These are phyloP conservation scores for Hyperoplus immaculatus DNA, from an alignment of 2,797 vertebrate genomes.

Conservation along the genomic window DNA sequence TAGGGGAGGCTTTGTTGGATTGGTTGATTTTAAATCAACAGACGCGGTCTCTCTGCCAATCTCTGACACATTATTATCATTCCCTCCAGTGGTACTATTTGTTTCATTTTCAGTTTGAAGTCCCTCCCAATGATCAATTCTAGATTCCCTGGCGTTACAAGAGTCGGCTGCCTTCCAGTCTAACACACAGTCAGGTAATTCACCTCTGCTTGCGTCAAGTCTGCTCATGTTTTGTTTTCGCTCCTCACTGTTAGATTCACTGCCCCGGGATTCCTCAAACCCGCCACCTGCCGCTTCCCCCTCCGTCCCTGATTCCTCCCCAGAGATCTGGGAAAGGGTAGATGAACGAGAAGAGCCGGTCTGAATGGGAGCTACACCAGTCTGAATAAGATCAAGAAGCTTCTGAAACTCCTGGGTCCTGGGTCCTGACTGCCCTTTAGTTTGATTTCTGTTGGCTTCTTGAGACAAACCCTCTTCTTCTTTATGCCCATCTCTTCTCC, in stretches of 20 bases:
- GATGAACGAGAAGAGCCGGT: slow-evolving; percentile 37
- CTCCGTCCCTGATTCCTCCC: slow-evolving; percentile 35
- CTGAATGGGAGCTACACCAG: slow-evolving; percentile 42
- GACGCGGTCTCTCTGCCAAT: not conserved
- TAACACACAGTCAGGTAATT: slow-evolving; percentile 81
- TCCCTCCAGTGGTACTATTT: not conserved
- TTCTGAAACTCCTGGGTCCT: slow-evolving; percentile 79
- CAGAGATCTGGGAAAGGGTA: slow-evolving; percentile 41
- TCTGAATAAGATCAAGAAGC: slow-evolving; percentile 82
- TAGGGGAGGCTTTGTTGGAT: not conserved
- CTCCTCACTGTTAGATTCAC: slow-evolving; percentile 37
- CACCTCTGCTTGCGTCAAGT: slow-evolving; percentile 42
- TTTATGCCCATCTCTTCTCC: slow-evolving; percentile 49
- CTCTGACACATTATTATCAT: not conserved
- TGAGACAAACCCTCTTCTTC: slow-evolving; percentile 70
- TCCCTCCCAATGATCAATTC: slow-evolving; percentile 14
- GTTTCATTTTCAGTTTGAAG: slow-evolving; percentile 22
- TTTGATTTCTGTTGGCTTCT: slow-evolving; percentile 21
- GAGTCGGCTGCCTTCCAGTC: slow-evolving; percentile 70
- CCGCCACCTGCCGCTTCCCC: slow-evolving; percentile 8
- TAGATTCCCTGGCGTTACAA: slow-evolving; percentile 4
- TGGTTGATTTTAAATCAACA: slow-evolving; percentile 26
- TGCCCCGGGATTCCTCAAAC: slow-evolving; percentile 25
- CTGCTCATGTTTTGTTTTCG: slow-evolving; percentile 23
- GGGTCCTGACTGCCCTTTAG: slow-evolving; percentile 20